A percentile compares a stretch with the other conserved stretches of the same genome.
Evolutionary conservation across 2,888 invertebrate species (phyloP).

Genomic region (Podabrus alpinus): DNA sequence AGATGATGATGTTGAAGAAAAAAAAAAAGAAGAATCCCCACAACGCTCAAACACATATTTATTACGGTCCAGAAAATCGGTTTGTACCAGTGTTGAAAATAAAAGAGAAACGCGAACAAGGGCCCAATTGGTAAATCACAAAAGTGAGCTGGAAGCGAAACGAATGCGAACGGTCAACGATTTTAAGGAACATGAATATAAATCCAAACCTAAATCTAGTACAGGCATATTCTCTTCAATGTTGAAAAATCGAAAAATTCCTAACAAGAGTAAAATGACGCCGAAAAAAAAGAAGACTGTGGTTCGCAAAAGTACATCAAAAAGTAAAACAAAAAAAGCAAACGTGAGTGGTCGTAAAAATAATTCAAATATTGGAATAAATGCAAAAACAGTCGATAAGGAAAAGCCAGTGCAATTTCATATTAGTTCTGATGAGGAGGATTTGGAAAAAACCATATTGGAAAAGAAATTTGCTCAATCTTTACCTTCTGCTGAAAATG

Average conservation of each 20-base stretch:
- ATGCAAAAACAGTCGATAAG: not conserved
- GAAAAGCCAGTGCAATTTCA: conserved; percentile 27
- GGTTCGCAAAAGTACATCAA: not conserved
- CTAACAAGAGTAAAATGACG: not conserved
- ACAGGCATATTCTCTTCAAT: not conserved
- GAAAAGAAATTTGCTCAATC: conserved; percentile 19
- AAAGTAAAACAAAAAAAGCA: not conserved
- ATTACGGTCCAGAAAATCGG: conserved; percentile 24
- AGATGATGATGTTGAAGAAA: conserved; percentile 4
- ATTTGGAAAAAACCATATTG: conserved; percentile 26
- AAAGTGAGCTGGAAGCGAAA: conserved; percentile 42
- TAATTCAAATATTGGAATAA: conserved; percentile 8
- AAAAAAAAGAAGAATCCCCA: too few relatives aligned
- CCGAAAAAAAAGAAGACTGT: not conserved
- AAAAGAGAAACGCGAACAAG: not conserved
- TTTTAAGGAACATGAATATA: conserved; percentile 32
- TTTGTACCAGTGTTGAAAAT: not conserved
- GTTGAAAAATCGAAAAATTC: not conserved
- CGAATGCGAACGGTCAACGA: conserved; percentile 41
- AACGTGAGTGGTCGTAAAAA: not conserved
- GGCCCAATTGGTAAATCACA: not conserved
- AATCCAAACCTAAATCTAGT: conserved; percentile 3
- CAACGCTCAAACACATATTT: conserved; percentile 13
- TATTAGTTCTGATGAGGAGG: conserved; percentile 39
- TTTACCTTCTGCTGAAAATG: not conserved